A percentile compares a stretch with the other conserved stretches of the same genome.
These are phyloP conservation scores for Drosophila bocki DNA, from an alignment of 1,140 invertebrate species.

Conservation along the genomic window DNA sequence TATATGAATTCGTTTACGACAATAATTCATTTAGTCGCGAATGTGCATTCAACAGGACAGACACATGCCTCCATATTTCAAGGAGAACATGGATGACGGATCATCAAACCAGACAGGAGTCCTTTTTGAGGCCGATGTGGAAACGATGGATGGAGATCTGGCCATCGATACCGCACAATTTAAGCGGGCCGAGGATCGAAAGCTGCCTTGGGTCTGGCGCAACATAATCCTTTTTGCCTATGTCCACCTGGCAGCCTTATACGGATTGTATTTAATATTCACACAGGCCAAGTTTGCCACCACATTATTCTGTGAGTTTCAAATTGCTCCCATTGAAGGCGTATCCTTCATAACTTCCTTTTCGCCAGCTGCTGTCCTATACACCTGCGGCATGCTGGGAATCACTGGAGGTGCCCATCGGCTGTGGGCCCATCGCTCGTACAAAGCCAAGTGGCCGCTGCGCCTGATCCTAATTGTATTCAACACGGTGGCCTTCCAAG, in stretches of 20 bases:
- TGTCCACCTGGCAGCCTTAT: conserved; percentile 95
- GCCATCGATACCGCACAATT: conserved; percentile 77
- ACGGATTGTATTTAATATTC: conserved; percentile 92
- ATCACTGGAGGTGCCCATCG: conserved; percentile 98
- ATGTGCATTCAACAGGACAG: conserved; percentile 3
- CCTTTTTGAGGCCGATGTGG: conserved; percentile 88
- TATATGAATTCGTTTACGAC: neutral
- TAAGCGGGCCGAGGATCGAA: conserved; percentile 76
- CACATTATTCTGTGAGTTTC: conserved; percentile 88
- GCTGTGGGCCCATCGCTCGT: conserved; percentile 97
- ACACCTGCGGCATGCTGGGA: conserved; percentile 86
- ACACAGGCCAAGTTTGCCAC: conserved; percentile 92
- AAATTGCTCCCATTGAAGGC: neutral
- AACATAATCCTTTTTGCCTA: conserved; percentile 94
- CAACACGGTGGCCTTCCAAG: conserved; percentile 96
- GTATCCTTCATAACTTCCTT: neutral
- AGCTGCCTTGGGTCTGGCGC: conserved; percentile 93
- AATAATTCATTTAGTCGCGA: conserved; percentile 1
- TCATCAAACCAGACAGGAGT: conserved; percentile 86
- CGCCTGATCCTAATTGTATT: conserved; percentile 91
- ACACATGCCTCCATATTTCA: neutral
- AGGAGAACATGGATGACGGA: neutral
- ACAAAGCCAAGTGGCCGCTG: conserved; percentile 96
- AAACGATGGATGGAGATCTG: conserved; percentile 86
- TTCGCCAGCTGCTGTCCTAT: conserved; percentile 7